These are phyloP conservation scores for Heliconius nattereri DNA, from an alignment of 1,140 invertebrate species.

Conservation along the genomic window DNA sequence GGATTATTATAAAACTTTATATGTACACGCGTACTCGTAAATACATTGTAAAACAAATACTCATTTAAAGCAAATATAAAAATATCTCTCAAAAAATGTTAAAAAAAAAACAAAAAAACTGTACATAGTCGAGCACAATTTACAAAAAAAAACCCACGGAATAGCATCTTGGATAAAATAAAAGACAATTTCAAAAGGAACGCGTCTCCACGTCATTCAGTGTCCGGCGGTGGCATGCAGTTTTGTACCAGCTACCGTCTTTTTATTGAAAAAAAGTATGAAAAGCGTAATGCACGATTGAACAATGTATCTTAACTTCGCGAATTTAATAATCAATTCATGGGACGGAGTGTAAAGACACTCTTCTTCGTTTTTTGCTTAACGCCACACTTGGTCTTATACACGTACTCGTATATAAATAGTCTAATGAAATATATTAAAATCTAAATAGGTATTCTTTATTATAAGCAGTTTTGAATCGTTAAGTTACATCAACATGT, in stretches of 20 bases:
- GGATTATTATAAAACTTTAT: background rate
- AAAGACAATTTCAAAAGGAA: conserved; percentile 52
- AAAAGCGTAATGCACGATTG: conserved; percentile 67
- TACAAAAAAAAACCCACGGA: conserved; percentile 19
- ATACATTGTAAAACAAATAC: background rate
- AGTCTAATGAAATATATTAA: no score
- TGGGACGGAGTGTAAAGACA: background rate
- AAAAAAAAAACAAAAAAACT: background rate
- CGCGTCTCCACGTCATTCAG: conserved; percentile 65
- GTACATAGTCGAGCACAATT: conserved; percentile 25
- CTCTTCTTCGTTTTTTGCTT: background rate
- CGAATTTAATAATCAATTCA: conserved; percentile 23
- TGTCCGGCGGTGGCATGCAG: conserved; percentile 63
- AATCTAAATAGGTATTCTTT: no score
- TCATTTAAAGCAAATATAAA: background rate
- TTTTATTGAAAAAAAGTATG: conserved; percentile 57
- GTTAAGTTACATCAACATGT: no score
- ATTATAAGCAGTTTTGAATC: no score
- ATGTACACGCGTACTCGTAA: background rate
- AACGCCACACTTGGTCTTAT: background rate
- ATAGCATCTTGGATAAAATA: conserved; percentile 41
- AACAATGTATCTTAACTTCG: conserved; percentile 59
- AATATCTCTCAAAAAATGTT: background rate
- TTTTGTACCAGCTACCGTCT: conserved; percentile 72
- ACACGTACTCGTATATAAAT: no score